Base-by-base conservation (phyloP, 2,797 vertebrate genomes). In the Gouania willdenowi region DNA sequence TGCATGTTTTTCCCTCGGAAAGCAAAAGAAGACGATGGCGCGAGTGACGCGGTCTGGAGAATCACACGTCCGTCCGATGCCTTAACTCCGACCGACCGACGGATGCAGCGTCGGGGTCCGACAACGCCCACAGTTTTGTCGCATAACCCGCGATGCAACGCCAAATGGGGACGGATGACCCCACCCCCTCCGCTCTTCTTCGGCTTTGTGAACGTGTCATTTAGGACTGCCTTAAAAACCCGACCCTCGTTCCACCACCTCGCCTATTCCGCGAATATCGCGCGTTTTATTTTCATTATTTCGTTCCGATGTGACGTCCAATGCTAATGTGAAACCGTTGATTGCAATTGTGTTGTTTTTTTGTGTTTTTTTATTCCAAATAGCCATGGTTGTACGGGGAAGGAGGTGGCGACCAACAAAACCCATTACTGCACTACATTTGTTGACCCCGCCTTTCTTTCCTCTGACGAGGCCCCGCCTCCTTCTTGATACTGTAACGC, bases 351-450 rank as follows among this genome's bases (percentile, higher is more conserved):
- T 25, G 9, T 66, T 30, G n/a, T 19, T 15, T 10, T 24, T 15
- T 2, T n/a, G 1, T 23, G 21, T 20, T 15, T 26, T 43, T 41
- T 7, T 7, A 75, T 82, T 87, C 76, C 80, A 86, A 83, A 86
- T 79, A 80, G 86, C 82, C 85, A 84, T 88, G 82, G 50, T 80
- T 79, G 82, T 65, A 63, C 65, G 55, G 67, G 76, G 64, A 60
- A 71, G 61, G 53, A 55, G 57, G 48, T 63, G 62, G 39, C 52
- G 74, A 72, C 73, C 49, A 75, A 66, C 50, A 39, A 27, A 40
- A 71, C 79, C 68, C 79, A 72, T 68, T 79, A 85, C 83, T 88
- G 87, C 87, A 89, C 86, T 88, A 88, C 82, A 81, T 79, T 83
- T 75, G 66, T 81, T 79, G 57, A 80, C 61, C 64, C 67, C 37